phyloP scores from a whole-genome alignment of 2,888 invertebrate genomes.

The Hipparchia semele region DNA sequence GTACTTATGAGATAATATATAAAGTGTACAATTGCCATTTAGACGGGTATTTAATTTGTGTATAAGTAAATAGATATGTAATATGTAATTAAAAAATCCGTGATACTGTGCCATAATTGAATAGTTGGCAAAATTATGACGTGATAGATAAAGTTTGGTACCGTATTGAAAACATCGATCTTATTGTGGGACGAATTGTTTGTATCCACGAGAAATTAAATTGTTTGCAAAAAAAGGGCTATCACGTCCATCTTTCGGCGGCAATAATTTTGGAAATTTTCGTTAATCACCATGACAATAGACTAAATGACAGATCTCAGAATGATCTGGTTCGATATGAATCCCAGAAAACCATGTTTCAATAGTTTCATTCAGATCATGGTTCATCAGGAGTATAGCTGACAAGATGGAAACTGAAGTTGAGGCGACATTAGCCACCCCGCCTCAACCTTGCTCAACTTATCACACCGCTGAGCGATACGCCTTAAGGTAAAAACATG shows the following conservation, averaged over 20 bases:
- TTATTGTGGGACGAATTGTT: neutral
- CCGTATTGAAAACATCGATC: neutral
- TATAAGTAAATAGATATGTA: constrained; percentile 35
- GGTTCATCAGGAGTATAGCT: no score
- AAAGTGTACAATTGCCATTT: constrained; percentile 56
- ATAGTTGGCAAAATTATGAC: constrained; percentile 31
- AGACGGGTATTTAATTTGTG: constrained; percentile 56
- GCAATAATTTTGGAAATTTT: constrained; percentile 19
- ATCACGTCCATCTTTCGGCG: constrained; percentile 8
- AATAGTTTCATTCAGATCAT: no score
- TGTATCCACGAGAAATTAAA: neutral
- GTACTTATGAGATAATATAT: constrained; percentile 15
- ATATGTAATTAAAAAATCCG: constrained; percentile 50
- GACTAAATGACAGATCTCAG: neutral
- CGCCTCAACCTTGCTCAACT: no score
- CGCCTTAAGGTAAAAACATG: no score
- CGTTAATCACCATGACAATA: constrained; percentile 34
- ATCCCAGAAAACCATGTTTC: neutral
- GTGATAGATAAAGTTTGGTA: neutral
- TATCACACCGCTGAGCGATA: no score
- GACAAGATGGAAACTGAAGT: neutral
- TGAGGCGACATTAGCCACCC: neutral
- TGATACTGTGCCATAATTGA: constrained; percentile 74
- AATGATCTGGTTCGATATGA: neutral
- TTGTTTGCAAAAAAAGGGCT: neutral